These are phyloP conservation scores for Venusia cambrica DNA, from an alignment of 2,888 invertebrate genomes.

Conservation along the genomic window DNA sequence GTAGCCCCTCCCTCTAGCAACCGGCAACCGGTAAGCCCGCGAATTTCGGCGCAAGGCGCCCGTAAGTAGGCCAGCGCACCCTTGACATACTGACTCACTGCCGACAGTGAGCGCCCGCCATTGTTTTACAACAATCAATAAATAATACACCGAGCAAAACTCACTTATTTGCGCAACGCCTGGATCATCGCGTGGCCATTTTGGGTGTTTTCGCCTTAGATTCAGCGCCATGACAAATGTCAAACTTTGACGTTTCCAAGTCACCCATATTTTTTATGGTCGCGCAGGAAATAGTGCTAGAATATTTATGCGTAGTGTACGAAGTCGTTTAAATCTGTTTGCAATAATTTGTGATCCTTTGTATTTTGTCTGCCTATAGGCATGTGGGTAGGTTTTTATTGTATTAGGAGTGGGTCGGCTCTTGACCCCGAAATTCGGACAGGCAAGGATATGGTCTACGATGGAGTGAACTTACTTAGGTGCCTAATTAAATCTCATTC, in stretches of 20 bases:
- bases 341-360: slow-evolving; percentile 54
- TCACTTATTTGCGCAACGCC: slow-evolving; percentile 66
- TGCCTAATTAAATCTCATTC: too few species aligned
- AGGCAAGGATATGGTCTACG: too few species aligned
- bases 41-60: slow-evolving; percentile 74
- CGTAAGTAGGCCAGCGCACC: slow-evolving; percentile 73
- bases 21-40: slow-evolving; percentile 69
- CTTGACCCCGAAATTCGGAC: too few species aligned
- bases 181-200: slow-evolving; percentile 53
- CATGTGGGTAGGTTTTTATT: too few species aligned
- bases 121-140: slow-evolving; percentile 81
- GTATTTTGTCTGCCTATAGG: slow-evolving; percentile 54
- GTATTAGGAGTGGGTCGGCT: too few species aligned
- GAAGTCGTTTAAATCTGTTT: slow-evolving; percentile 40
- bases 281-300: slow-evolving; percentile 35
- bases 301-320: slow-evolving; percentile 31
- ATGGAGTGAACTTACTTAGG: too few species aligned
- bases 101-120: slow-evolving; percentile 72
- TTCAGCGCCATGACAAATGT: slow-evolving; percentile 54
- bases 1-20: slow-evolving; percentile 67
- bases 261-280: slow-evolving; percentile 47
- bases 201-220: slow-evolving; percentile 49
- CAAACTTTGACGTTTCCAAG: slow-evolving; percentile 44
- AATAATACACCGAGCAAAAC: slow-evolving; percentile 72
- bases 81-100: slow-evolving; percentile 80